Evolutionary conservation across 2,888 invertebrate genomes (phyloP).

Genomic region (Chouioia cunea): DNA sequence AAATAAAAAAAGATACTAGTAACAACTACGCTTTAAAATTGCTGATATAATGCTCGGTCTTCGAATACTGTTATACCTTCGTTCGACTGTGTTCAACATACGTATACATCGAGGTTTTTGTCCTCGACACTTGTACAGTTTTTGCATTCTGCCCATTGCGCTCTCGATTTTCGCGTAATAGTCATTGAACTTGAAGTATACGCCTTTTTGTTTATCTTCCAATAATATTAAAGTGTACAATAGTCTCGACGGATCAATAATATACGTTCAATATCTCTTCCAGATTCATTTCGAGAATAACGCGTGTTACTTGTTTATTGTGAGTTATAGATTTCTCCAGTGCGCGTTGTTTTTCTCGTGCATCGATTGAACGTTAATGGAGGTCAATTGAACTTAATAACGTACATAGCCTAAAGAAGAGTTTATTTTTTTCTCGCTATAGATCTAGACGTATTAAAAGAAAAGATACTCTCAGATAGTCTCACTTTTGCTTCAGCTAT

Average conservation of each 20-base stretch:
- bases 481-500: conserved; percentile 34
- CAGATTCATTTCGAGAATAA: background rate
- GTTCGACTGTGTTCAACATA: conserved; percentile 46
- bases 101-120: conserved; percentile 27
- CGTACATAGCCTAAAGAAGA: conserved; percentile 16
- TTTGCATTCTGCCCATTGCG: conserved; percentile 36
- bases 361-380: conserved; percentile 20
- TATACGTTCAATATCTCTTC: conserved; percentile 21
- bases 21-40: conserved; percentile 41
- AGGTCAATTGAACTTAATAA: conserved; percentile 9
- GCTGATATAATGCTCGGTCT: conserved; percentile 33
- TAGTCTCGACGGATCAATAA: conserved; percentile 32
- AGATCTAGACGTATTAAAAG: background rate
- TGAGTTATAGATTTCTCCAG: conserved; percentile 14
- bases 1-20: conserved; percentile 20
- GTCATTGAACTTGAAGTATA: conserved; percentile 34
- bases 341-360: conserved; percentile 21
- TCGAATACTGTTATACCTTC: conserved; percentile 33
- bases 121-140: conserved; percentile 44
- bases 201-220: conserved; percentile 36
- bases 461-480: background rate
- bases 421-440: conserved; percentile 32
- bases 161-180: conserved; percentile 38
- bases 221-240: conserved; percentile 39
- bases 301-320: background rate